Percentiles rank a stretch among this genome's conserved stretches.
phyloP scores from a whole-genome alignment of 2,797 vertebrate species.

The Gobionotothen gibberifrons region DNA sequence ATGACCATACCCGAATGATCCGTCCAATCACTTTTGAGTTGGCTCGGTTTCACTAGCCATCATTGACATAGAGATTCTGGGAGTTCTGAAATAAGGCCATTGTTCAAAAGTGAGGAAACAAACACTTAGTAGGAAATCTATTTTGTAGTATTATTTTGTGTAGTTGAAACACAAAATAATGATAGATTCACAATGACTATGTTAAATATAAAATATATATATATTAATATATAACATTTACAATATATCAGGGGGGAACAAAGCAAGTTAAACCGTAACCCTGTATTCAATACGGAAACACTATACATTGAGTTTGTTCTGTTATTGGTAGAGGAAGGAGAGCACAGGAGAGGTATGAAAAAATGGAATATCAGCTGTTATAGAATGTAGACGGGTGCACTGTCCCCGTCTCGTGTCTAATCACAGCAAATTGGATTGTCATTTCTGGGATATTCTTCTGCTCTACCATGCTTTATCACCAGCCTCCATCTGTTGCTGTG shows the following conservation, averaged over 20 bases:
- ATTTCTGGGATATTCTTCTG: not conserved
- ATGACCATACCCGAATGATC: not conserved
- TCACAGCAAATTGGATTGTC: not conserved
- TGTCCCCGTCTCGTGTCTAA: not conserved
- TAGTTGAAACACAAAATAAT: not conserved
- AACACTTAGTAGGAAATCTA: not conserved
- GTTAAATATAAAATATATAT: not conserved
- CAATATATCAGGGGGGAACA: too few relatives aligned
- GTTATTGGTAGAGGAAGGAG: too few relatives aligned
- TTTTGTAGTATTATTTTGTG: not conserved
- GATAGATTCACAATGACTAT: not conserved
- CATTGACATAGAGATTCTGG: not conserved
- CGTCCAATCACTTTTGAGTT: too few relatives aligned
- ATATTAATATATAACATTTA: too few relatives aligned
- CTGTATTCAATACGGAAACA: too few relatives aligned
- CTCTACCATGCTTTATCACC: slow-evolving; percentile 11
- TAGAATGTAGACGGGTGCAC: not conserved
- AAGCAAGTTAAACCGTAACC: too few relatives aligned
- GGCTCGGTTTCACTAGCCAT: not conserved
- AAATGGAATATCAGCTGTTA: not conserved
- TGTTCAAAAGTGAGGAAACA: not conserved
- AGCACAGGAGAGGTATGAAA: too few relatives aligned
- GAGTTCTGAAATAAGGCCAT: not conserved
- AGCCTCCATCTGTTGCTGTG: slow-evolving; percentile 20
- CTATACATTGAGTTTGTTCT: too few relatives aligned